Conservation (phyloP, 1,140 invertebrate species). For the Trichonephila clavipes region DNA sequence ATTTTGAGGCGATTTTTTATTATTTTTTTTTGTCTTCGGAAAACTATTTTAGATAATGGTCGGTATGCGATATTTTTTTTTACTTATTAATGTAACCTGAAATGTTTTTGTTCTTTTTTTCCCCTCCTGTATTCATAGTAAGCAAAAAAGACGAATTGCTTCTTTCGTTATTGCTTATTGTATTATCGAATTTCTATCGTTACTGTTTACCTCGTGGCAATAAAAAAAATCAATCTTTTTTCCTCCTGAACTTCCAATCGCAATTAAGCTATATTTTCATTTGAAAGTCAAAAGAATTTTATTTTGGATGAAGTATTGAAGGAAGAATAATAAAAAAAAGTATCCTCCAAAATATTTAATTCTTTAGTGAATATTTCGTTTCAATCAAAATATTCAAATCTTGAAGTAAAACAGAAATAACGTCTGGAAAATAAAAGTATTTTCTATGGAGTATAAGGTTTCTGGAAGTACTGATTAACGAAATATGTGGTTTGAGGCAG, state of each 20-base stretch:
- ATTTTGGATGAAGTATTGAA: neutral
- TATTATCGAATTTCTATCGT: conserved; percentile 38
- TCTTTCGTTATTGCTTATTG: neutral
- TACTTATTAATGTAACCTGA: conserved; percentile 64
- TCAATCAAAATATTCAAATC: neutral
- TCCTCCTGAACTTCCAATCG: neutral
- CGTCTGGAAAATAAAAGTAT: neutral
- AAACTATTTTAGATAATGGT: conserved; percentile 75
- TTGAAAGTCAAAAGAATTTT: conserved; percentile 42
- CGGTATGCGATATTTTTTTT: conserved; percentile 65
- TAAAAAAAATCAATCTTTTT: neutral
- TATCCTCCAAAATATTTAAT: conserved; percentile 3
- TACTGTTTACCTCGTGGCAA: conserved; percentile 26
- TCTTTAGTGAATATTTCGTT: conserved; percentile 14
- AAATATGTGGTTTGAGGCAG: neutral
- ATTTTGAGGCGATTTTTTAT: conserved; percentile 40
- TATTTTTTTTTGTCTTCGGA: neutral
- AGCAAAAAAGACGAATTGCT: neutral
- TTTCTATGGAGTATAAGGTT: neutral
- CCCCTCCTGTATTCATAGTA: conserved; percentile 5
- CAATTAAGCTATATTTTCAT: conserved; percentile 60
- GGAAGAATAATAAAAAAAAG: neutral
- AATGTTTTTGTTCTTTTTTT: conserved; percentile 32
- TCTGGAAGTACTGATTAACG: neutral
- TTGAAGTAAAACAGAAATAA: neutral